Base-by-base conservation (phyloP, 2,888 invertebrate species). In the Deilephila porcellus region DNA sequence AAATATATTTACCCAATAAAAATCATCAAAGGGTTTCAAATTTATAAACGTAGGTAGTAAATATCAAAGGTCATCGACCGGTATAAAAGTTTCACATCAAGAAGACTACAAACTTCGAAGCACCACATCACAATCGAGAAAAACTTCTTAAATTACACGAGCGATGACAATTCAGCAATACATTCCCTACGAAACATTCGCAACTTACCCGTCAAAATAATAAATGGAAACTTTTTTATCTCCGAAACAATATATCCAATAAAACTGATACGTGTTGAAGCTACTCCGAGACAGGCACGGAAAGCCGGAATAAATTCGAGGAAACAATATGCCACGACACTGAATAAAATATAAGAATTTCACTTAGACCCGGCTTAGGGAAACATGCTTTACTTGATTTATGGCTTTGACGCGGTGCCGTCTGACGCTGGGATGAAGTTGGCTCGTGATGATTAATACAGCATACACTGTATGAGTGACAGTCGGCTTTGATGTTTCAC, bases 381-480 rank as follows among this genome's bases (percentile, higher is more conserved):
- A 72, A 76, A 74, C 75, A 76, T 76, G 74, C 67, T 78, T 76
- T 74, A 71, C 60, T 77, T 90, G 89, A 91, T 91, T 91, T 89
- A 91, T 88, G 84, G 81, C 76, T 78, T 75, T 78, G 77, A 78
- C 82, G 81, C 83, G 86, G 83, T 83, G 81, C 80, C 78, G 79
- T 80, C 79, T 79, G 84, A 81, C 83, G 82, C 81, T 80, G 81
- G 80, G 83, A 88, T 88, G 83, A 82, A 88, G 82, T 87, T 87
- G 84, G 85, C 88, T 88, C 86, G 87, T 85, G 77, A 83, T 88
- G 88, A 91, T 89, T 87, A 86, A 91, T 91, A 85, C 77, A 81
- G 73, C 75, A 74, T 70, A 75, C 75, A 72, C 7, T 67, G 45
- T 67, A 25, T 72, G 60, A 63, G 60, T 52, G 67, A 67, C 60